Conservation (phyloP, 2,113 vertebrate species). For the Psilopogon haemacephalus region DNA sequence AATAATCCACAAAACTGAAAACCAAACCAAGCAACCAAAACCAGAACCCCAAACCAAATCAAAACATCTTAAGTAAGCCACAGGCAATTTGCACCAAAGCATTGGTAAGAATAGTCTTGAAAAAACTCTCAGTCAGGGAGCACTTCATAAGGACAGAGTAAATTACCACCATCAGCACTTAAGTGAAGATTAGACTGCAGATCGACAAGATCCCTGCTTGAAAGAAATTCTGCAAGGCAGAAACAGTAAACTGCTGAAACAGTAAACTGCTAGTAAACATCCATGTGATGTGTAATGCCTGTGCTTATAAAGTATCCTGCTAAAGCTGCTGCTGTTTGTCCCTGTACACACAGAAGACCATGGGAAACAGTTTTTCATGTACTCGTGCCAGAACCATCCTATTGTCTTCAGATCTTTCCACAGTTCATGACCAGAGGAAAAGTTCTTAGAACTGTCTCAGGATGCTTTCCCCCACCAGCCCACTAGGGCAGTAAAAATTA, state of each 20-base stretch:
- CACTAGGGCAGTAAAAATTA: not conserved
- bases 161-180: not conserved
- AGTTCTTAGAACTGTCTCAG: not conserved
- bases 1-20: not conserved
- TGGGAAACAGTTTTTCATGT: not conserved
- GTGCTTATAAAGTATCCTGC: not conserved
- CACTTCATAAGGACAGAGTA: not conserved
- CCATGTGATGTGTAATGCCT: not conserved
- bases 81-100: not conserved
- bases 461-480: not conserved
- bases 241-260: not conserved
- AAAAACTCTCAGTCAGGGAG: not conserved
- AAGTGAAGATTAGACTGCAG: not conserved
- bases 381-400: not conserved
- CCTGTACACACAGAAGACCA: not conserved
- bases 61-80: not conserved
- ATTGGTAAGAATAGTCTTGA: not conserved
- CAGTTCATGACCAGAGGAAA: not conserved
- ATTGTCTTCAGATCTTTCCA: slow-evolving; percentile 1
- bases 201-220: not conserved
- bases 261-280: not conserved
- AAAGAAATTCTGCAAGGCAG: not conserved
- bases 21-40: not conserved
- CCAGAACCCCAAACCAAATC: not conserved
- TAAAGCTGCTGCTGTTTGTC: not conserved